A percentile compares a stretch with the other conserved stretches of the same genome.
Evolutionary conservation across 1,140 invertebrate species (phyloP).

Genomic region (Oryzaephilus surinamensis): DNA sequence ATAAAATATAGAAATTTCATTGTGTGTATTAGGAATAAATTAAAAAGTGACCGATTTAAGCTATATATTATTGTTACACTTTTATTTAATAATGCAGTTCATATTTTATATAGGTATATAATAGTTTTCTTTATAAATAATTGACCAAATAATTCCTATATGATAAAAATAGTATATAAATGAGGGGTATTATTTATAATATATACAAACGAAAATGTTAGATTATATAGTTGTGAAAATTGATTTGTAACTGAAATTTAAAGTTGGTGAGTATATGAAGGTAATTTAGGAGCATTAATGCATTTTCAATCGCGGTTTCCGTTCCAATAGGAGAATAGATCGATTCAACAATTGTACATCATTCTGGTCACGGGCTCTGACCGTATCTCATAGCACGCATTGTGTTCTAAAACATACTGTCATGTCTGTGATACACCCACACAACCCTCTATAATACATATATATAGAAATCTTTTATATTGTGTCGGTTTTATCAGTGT

Average conservation of each 20-base stretch:
- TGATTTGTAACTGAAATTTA: neutral
- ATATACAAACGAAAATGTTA: no score
- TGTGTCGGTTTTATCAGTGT: neutral
- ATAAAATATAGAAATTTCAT: no score
- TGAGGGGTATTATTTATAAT: no score
- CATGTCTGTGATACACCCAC: slow-evolving; percentile 25
- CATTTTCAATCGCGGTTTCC: slow-evolving; percentile 26
- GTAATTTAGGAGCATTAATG: slow-evolving; percentile 21
- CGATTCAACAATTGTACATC: slow-evolving; percentile 21
- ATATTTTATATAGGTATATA: no score
- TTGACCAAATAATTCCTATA: no score
- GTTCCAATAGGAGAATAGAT: slow-evolving; percentile 18
- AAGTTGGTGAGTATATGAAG: slow-evolving; percentile 1
- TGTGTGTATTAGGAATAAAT: no score
- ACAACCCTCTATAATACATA: slow-evolving; percentile 19
- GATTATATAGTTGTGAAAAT: neutral
- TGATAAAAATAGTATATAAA: no score
- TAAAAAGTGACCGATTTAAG: no score
- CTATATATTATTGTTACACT: no score
- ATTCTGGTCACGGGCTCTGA: slow-evolving; percentile 24
- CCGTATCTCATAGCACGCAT: slow-evolving; percentile 28
- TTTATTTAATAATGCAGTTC: no score
- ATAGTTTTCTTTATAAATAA: no score
- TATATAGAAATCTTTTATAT: slow-evolving; percentile 1
- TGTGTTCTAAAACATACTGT: slow-evolving; percentile 28